Conservation (phyloP, 2,113 vertebrate species). For the Okapia johnstoni region DNA sequence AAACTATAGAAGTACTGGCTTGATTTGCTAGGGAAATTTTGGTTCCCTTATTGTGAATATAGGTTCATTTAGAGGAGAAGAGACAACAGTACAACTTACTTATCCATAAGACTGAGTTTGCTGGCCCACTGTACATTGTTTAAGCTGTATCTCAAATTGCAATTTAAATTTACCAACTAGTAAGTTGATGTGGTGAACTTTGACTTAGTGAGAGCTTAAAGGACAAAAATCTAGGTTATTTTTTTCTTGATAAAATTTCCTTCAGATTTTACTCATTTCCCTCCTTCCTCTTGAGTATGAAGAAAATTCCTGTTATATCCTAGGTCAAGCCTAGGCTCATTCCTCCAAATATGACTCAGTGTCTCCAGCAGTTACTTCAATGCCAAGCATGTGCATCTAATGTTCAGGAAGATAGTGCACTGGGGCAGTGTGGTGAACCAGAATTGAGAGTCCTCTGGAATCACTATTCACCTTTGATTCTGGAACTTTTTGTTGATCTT, state of each 20-base stretch:
- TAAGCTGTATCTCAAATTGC: neutral
- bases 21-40: neutral
- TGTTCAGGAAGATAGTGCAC: neutral
- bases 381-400: neutral
- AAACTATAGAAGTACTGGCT: neutral
- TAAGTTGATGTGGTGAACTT: neutral
- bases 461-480: neutral
- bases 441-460: neutral
- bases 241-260: neutral
- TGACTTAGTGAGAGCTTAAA: neutral
- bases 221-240: neutral
- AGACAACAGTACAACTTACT: neutral
- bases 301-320: neutral
- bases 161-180: neutral
- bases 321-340: neutral
- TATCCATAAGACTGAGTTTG: neutral
- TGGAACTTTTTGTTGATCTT: slow-evolving; percentile 25
- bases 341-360: neutral
- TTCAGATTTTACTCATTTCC: neutral
- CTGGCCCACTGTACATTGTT: neutral
- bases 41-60: neutral
- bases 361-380: neutral
- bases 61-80: neutral
- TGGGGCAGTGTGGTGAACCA: neutral
- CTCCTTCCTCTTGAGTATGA: neutral